phyloP scores from a whole-genome alignment of 2,888 invertebrate genomes.

The Drosophila merina region DNA sequence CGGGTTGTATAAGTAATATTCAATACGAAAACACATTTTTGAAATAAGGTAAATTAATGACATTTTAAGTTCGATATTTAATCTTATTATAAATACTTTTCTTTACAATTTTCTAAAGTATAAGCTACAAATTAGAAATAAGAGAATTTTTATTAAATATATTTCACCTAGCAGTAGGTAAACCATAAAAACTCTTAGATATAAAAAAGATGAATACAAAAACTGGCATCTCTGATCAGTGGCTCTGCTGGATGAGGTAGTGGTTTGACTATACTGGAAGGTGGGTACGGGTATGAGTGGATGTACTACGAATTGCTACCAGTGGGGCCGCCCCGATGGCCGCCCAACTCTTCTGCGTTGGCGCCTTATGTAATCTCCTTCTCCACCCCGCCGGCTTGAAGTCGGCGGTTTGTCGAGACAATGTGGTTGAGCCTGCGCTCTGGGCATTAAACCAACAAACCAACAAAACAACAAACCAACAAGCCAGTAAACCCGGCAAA shows the following conservation, averaged over 20 bases:
- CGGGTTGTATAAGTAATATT: no score
- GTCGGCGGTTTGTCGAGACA: background rate
- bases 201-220: background rate
- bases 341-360: slow-evolving; percentile 69
- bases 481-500: background rate
- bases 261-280: slow-evolving; percentile 49
- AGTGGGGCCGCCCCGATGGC: slow-evolving; percentile 27
- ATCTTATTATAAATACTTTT: no score
- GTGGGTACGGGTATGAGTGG: background rate
- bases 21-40: background rate
- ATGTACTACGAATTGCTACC: slow-evolving; percentile 44
- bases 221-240: background rate
- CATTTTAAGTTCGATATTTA: no score
- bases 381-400: background rate
- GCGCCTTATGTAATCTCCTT: slow-evolving; percentile 69
- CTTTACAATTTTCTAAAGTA: no score
- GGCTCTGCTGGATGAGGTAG: slow-evolving; percentile 56
- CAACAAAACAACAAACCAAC: slow-evolving; percentile 1
- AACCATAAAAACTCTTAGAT: no score
- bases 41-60: no score
- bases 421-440: slow-evolving; percentile 9
- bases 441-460: slow-evolving; percentile 5
- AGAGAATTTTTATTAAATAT: background rate
- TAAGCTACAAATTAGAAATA: background rate
- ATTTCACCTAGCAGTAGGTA: no score